Percentiles rank a stretch among this genome's conserved stretches.
Evolutionary conservation across 2,888 invertebrate genomes (phyloP).

Genomic region (Drosophila melanosoma): DNA sequence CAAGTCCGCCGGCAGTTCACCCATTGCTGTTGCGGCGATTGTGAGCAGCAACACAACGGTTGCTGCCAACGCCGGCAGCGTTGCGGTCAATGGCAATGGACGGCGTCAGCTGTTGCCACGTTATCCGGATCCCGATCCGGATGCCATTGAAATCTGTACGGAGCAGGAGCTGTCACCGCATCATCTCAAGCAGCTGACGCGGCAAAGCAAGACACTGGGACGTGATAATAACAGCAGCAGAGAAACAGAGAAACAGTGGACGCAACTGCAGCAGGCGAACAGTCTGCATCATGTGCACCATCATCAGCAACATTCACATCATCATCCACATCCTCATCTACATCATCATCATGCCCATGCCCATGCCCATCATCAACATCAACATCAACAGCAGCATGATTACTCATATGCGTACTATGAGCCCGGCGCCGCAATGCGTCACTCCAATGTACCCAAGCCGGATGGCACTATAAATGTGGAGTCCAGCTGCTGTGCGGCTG

Average conservation of each 20-base stretch:
- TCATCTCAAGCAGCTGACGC: constrained; percentile 56
- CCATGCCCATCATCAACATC: constrained; percentile 67
- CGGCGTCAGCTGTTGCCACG: constrained; percentile 79
- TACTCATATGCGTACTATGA: constrained; percentile 95
- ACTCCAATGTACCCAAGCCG: constrained; percentile 89
- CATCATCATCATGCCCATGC: constrained; percentile 45
- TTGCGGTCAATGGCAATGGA: constrained; percentile 41
- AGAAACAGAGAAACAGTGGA: constrained; percentile 55
- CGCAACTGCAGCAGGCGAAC: constrained; percentile 59
- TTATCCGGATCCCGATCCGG: constrained; percentile 83
- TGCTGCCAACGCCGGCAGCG: constrained; percentile 3
- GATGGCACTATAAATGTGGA: constrained; percentile 23
- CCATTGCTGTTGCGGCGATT: constrained; percentile 42
- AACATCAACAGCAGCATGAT: constrained; percentile 85
- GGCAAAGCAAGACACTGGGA: constrained; percentile 64
- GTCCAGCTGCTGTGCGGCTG: constrained; percentile 30
- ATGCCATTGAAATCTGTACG: constrained; percentile 84
- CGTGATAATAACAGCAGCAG: constrained; percentile 35
- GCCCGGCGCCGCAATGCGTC: constrained; percentile 87
- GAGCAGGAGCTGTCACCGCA: constrained; percentile 67
- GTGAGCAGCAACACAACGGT: constrained; percentile 30
- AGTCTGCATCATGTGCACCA: constrained; percentile 62
- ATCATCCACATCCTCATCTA: constrained; percentile 58
- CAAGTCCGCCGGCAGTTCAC: constrained; percentile 40
- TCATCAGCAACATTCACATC: constrained; percentile 73